Conservation (phyloP, 2,113 vertebrate species). For the Nesospiza acunhae region DNA sequence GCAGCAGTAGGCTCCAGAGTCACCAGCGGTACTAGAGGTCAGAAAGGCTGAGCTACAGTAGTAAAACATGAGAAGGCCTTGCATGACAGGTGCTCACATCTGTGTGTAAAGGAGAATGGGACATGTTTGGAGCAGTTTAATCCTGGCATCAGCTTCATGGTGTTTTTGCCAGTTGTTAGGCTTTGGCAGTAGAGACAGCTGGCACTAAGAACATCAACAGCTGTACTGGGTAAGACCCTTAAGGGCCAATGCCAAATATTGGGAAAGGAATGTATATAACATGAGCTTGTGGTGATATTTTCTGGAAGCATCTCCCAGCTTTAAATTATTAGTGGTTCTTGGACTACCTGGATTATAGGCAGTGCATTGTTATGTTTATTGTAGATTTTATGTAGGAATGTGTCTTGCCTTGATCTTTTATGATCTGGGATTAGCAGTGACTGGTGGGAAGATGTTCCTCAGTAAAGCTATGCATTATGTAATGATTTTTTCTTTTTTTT, state of each 20-base stretch:
- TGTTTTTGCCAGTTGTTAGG: constrained; percentile 12
- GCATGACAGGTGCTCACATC: not conserved
- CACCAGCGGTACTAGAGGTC: not conserved
- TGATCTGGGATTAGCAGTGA: not conserved
- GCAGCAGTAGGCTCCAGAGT: not conserved
- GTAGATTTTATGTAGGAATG: not conserved
- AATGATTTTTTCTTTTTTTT: not conserved
- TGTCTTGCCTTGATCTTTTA: not conserved
- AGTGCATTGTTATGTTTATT: not conserved
- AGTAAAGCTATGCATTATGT: not conserved
- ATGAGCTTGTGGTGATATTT: not conserved
- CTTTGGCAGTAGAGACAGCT: constrained; percentile 15
- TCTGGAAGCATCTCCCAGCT: not conserved
- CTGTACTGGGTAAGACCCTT: not conserved
- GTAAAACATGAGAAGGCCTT: not conserved
- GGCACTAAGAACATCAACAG: not conserved
- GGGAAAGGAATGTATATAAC: not conserved
- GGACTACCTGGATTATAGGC: not conserved
- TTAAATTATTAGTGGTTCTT: not conserved
- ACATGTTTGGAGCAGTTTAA: not conserved
- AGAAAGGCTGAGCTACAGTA: not conserved
- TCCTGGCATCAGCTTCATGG: not conserved
- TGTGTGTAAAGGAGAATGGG: not conserved
- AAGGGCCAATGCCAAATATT: not conserved
- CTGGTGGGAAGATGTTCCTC: not conserved